Evolutionary conservation across 92 coral and sea anemone genomes (phyloP).

Genomic region (Phenganax stokvisi): DNA sequence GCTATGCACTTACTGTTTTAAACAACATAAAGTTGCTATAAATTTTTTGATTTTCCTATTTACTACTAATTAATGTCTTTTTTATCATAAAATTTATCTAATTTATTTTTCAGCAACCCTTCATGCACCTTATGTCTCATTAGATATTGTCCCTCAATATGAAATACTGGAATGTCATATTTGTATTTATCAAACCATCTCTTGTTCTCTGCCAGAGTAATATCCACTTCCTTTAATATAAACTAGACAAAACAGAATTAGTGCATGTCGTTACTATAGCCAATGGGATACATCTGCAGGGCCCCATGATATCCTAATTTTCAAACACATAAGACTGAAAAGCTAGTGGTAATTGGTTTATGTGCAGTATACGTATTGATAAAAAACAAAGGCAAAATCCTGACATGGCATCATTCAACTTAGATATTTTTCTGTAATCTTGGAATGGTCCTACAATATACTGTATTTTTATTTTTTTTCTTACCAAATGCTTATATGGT

Average conservation of each 20-base stretch:
- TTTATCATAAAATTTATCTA: constrained; percentile 46
- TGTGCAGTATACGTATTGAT: too few relatives aligned
- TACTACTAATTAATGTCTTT: neutral
- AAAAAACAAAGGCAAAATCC: too few relatives aligned
- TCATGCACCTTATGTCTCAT: constrained; percentile 82
- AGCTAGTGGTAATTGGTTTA: neutral
- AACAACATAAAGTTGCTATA: too few relatives aligned
- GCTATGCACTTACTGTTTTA: too few relatives aligned
- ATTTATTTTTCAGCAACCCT: constrained; percentile 54
- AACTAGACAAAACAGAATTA: constrained; percentile 50
- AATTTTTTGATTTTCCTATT: neutral
- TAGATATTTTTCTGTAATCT: too few relatives aligned
- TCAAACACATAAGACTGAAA: neutral
- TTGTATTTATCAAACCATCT: constrained; percentile 77
- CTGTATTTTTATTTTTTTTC: neutral
- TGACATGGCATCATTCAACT: too few relatives aligned
- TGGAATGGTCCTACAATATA: neutral
- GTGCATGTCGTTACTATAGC: too few relatives aligned
- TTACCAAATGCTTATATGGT: constrained; percentile 67
- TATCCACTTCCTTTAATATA: constrained; percentile 70
- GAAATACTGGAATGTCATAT: constrained; percentile 94
- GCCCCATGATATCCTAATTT: neutral
- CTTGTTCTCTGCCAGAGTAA: constrained; percentile 72
- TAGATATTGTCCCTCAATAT: constrained; percentile 69
- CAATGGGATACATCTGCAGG: neutral